A percentile compares a stretch with the other conserved stretches of the same genome.
phyloP scores from a whole-genome alignment of 2,113 vertebrate species.

The Muntiacus muntjak region DNA sequence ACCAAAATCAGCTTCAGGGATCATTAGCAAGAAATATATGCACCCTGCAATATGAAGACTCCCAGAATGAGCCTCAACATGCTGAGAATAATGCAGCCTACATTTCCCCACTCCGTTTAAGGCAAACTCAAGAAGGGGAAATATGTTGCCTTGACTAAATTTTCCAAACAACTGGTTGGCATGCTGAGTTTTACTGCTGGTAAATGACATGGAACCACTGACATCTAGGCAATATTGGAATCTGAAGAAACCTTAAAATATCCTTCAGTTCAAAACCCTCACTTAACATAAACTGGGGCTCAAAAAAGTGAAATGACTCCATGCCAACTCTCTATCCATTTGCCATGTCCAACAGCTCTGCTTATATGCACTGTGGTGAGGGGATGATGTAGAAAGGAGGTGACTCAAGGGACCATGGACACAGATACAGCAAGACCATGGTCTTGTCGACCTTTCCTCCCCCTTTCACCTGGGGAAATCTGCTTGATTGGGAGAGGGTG shows the following conservation, averaged over 20 bases:
- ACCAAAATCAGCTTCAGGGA: constrained; percentile 57
- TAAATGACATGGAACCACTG: neutral
- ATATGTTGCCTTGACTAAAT: neutral
- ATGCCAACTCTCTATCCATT: fast-evolving
- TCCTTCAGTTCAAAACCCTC: neutral
- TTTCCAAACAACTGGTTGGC: neutral
- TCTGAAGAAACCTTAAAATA: neutral
- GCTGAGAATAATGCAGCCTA: neutral
- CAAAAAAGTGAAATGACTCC: neutral
- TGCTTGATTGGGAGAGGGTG: neutral
- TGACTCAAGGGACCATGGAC: neutral
- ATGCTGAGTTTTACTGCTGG: neutral
- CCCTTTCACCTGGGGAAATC: neutral
- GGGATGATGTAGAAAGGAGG: neutral
- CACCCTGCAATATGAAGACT: neutral
- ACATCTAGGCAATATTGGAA: neutral
- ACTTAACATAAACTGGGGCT: neutral
- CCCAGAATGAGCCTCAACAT: neutral
- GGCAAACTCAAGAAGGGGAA: neutral
- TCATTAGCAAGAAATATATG: constrained; percentile 50
- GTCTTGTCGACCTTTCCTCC: neutral
- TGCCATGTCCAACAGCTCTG: neutral
- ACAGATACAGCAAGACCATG: neutral
- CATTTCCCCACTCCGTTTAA: neutral
- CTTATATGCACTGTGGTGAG: fast-evolving